These are phyloP conservation scores for Platerodrilus igneus DNA, from an alignment of 2,888 invertebrate species.

Conservation along the genomic window DNA sequence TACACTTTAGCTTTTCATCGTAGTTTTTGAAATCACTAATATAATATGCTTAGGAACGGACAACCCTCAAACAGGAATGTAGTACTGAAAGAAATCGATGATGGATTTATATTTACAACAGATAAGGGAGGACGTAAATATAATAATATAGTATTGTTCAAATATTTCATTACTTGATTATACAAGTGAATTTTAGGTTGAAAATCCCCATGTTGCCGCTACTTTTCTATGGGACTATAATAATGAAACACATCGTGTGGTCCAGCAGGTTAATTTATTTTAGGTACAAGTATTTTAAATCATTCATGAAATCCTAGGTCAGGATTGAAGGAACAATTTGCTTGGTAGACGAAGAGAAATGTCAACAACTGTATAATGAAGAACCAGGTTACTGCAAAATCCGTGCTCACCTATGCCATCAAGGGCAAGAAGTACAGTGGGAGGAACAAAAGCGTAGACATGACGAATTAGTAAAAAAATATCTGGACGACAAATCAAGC, in stretches of 20 bases:
- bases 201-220: conserved; percentile 46
- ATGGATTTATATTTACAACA: conserved; percentile 50
- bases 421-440: conserved; percentile 48
- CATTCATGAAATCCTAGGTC: conserved; percentile 38
- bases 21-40: too few relatives aligned
- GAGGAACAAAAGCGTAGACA: conserved; percentile 46
- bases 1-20: too few relatives aligned
- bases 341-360: conserved; percentile 38
- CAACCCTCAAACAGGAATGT: conserved; percentile 39
- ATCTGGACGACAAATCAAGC: conserved; percentile 34
- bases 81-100: conserved; percentile 45
- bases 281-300: conserved; percentile 7
- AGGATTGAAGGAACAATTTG: conserved; percentile 47
- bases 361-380: conserved; percentile 44
- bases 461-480: conserved; percentile 43
- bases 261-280: conserved; percentile 34
- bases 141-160: conserved; percentile 46
- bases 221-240: conserved; percentile 47
- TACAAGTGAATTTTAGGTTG: conserved; percentile 35
- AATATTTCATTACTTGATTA: conserved; percentile 20
- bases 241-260: conserved; percentile 29
- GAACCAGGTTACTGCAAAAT: conserved; percentile 50
- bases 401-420: conserved; percentile 47
- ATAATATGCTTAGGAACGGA: too few relatives aligned
- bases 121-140: conserved; percentile 48